These are phyloP conservation scores for Pristis pectinata DNA, from an alignment of 2,797 vertebrate species.

Conservation along the genomic window DNA sequence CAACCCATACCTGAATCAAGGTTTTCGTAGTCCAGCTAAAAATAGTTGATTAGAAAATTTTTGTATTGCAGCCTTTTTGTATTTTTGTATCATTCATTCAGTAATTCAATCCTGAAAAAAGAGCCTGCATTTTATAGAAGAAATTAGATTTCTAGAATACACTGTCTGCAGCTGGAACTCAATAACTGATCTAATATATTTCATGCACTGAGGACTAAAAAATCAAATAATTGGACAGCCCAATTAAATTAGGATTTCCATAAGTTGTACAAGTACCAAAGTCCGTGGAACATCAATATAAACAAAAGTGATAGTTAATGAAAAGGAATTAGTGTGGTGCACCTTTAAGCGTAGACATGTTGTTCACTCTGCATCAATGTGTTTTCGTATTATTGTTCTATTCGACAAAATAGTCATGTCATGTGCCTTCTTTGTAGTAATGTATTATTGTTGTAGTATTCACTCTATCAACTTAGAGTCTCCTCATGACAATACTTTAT, in stretches of 20 bases:
- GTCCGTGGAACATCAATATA: background rate
- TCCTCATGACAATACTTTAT: too few species aligned
- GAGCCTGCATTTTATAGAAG: background rate
- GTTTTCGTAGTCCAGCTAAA: background rate
- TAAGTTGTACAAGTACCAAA: background rate
- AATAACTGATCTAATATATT: slow-evolving; percentile 10
- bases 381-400: too few species aligned
- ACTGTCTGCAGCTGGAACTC: background rate
- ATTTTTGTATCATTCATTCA: slow-evolving; percentile 17
- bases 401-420: too few species aligned
- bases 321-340: background rate
- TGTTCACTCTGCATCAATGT: too few species aligned
- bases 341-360: too few species aligned
- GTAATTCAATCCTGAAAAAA: background rate
- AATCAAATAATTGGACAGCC: background rate
- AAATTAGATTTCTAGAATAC: slow-evolving; percentile 14
- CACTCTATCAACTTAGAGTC: too few species aligned
- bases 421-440: too few species aligned
- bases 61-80: background rate
- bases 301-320: slow-evolving; percentile 18
- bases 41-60: background rate
- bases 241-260: slow-evolving; percentile 8
- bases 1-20: background rate
- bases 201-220: background rate
- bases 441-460: too few species aligned